Percentiles rank a stretch among this genome's conserved stretches.
Evolutionary conservation across 2,797 vertebrate genomes (phyloP).

Genomic region (Tenualosa thibaudeaui): DNA sequence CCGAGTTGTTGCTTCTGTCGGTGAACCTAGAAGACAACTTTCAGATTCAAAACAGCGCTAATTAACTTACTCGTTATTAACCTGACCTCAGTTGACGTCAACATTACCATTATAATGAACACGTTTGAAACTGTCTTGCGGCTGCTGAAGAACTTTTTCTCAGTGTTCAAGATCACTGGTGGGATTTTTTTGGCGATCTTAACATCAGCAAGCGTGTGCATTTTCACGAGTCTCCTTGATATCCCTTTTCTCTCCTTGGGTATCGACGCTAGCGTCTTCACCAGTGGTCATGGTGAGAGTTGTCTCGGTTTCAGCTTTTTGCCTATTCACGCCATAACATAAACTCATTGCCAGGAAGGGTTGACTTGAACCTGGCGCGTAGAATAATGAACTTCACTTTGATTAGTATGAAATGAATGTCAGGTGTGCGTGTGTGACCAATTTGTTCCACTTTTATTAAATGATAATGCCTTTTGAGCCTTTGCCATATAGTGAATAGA

Average conservation of each 20-base stretch:
- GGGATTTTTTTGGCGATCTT: constrained; percentile 38
- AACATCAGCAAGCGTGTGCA: constrained; percentile 42
- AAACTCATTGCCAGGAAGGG: too few relatives aligned
- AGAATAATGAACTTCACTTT: too few relatives aligned
- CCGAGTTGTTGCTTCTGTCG: background rate
- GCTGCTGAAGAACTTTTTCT: constrained; percentile 27
- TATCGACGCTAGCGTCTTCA: constrained; percentile 45
- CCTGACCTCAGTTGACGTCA: too few relatives aligned
- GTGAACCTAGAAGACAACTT: background rate
- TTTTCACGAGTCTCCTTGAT: constrained; percentile 22
- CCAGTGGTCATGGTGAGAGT: constrained; percentile 52
- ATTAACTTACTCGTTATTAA: background rate
- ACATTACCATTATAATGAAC: constrained; percentile 8
- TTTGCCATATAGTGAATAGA: too few relatives aligned
- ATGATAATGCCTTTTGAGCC: too few relatives aligned
- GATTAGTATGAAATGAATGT: too few relatives aligned
- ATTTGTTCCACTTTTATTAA: too few relatives aligned
- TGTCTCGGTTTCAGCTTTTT: background rate
- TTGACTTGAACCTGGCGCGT: too few relatives aligned
- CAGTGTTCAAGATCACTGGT: constrained; percentile 37
- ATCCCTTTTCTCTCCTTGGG: constrained; percentile 40
- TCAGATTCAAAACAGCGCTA: background rate
- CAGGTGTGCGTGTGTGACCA: too few relatives aligned
- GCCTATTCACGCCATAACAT: background rate
- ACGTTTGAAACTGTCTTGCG: constrained; percentile 30